Base-by-base conservation (phyloP, 2,113 vertebrate genomes). In the Heterocephalus glaber region DNA sequence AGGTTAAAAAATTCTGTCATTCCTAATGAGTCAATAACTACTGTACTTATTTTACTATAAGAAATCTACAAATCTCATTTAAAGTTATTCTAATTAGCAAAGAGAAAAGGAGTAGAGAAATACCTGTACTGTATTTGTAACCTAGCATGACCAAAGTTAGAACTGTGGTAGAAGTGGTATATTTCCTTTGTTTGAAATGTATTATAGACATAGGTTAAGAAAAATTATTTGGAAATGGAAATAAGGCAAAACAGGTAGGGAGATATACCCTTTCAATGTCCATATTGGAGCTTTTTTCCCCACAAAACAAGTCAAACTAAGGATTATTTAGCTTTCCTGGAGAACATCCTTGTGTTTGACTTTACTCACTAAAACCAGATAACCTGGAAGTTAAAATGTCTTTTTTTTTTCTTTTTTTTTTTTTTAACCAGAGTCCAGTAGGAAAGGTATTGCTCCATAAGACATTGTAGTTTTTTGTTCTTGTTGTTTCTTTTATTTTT, bases 1-100 rank as follows among this genome's bases (percentile, higher is more conserved):
- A 35, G 7, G 6, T 92, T 93, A 84, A 94, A 56, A 94, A 41
- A 22, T 26, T 56, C 17, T 26, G 38, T 49, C 12, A 30, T 82
- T 22, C 13, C 11, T 41, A 41, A 52, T 82, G 74, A 93, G 2
- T 86, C 89, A 95, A 17, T 44, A 92, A 11, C 33, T 52, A 11
- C 44, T 49, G 7, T 3, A 33, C 56, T 89, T 49, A 33, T 70
- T 94, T 88, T 84, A 54, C 28, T 54, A 8, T 72, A n/a, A 97
- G 58, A 88, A 92, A 95, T 41, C 1, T 5, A 44, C 38, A 95
- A n/a, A n/a, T 80, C 44, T 66, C 47, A 26, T 66, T 86, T 80
- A 87, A 93, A 54, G 61, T 38, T 84, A 33, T 92, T 80, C n/a
- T 81, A 52, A 68, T 41, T 86, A 89, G 66, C 41, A 82, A 89